A percentile compares a stretch with the other conserved stretches of the same genome.
phyloP scores from a whole-genome alignment of 2,797 vertebrate species.

The Lepilemur septentrionalis region DNA sequence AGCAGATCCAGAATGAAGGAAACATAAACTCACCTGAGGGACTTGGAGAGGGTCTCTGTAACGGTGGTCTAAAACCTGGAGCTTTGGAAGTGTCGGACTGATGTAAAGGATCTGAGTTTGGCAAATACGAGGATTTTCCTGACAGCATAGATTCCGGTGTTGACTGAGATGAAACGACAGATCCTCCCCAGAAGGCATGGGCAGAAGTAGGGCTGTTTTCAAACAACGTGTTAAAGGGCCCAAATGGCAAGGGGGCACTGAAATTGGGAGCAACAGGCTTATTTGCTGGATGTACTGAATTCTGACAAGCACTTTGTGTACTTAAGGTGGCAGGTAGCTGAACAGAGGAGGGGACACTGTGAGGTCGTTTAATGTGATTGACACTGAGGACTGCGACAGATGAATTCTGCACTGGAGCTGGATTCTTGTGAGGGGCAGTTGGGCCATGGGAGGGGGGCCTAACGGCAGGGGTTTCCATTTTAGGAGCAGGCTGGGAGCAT shows the following conservation, averaged over 20 bases:
- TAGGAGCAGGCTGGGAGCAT: conserved; percentile 83
- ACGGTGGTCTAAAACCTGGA: conserved; percentile 88
- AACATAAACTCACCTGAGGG: conserved; percentile 86
- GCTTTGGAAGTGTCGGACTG: conserved; percentile 90
- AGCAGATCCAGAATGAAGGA: neutral
- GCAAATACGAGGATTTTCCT: conserved; percentile 88
- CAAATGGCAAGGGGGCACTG: conserved; percentile 86
- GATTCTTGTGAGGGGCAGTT: conserved; percentile 82
- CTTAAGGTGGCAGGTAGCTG: conserved; percentile 90
- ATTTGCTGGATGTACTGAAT: conserved; percentile 85
- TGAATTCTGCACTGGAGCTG: conserved; percentile 84
- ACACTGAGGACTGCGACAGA: conserved; percentile 86
- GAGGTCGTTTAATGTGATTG: conserved; percentile 89
- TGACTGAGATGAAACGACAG: conserved; percentile 88
- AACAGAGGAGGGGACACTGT: conserved; percentile 89
- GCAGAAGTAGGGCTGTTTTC: conserved; percentile 86
- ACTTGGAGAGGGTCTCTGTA: conserved; percentile 88
- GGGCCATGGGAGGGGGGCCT: conserved; percentile 83
- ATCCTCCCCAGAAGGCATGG: conserved; percentile 89
- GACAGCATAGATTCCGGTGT: conserved; percentile 87
- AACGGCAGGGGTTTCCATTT: conserved; percentile 85
- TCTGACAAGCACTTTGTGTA: conserved; percentile 91
- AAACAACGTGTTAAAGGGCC: conserved; percentile 89
- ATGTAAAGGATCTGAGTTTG: conserved; percentile 88
- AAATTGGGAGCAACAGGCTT: conserved; percentile 88